Conservation (phyloP, 2,113 vertebrate genomes). For the Pteronura brasiliensis region DNA sequence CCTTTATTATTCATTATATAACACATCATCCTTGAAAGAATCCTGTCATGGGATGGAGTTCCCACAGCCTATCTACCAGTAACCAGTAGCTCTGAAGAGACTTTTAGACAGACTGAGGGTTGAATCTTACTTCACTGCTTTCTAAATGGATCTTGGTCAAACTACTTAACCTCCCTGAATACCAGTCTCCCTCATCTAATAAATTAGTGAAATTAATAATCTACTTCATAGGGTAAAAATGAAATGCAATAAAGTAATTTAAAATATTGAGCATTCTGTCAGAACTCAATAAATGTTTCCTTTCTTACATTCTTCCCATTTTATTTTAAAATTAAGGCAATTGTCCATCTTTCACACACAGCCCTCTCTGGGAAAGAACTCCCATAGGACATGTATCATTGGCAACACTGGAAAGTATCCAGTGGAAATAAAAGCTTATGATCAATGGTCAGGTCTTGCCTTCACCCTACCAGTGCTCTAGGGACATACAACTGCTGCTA, state of each 20-base stretch:
- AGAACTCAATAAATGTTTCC: not conserved
- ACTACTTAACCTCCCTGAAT: slow-evolving; percentile 10
- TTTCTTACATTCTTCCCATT: not conserved
- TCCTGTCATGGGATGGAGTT: not conserved
- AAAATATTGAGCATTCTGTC: not conserved
- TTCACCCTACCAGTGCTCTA: not conserved
- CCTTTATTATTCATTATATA: not conserved
- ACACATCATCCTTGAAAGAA: not conserved
- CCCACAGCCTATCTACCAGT: not conserved
- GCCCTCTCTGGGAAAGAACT: not conserved
- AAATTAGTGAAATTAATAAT: slow-evolving; percentile 33
- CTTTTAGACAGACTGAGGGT: not conserved
- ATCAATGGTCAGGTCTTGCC: not conserved
- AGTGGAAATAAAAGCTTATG: not conserved
- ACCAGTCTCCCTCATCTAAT: not conserved
- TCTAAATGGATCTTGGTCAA: slow-evolving; percentile 23
- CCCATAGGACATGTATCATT: not conserved
- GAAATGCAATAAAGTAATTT: slow-evolving; percentile 29
- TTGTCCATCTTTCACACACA: not conserved
- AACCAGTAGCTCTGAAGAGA: not conserved
- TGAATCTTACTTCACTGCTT: not conserved
- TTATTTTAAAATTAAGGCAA: not conserved
- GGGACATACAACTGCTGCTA: not conserved
- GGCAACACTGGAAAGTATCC: not conserved
- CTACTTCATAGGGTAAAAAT: not conserved